Conservation (phyloP, 2,797 vertebrate genomes). For the Manis crassicaudata region DNA sequence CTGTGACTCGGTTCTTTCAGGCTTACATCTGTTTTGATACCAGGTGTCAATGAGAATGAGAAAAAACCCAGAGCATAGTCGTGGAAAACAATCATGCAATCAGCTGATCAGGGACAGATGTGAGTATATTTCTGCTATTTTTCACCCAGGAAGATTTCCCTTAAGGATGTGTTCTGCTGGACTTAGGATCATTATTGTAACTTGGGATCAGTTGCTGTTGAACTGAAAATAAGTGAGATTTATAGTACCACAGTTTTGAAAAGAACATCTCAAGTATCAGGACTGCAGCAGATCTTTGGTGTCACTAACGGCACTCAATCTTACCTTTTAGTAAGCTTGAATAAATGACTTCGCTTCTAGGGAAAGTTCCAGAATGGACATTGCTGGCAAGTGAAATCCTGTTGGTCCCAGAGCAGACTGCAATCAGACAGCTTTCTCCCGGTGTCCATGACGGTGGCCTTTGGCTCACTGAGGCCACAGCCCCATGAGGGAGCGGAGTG, state of each 20-base stretch:
- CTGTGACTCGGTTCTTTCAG: not conserved
- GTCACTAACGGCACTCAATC: slow-evolving; percentile 23
- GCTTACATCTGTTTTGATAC: accelerated
- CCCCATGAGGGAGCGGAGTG: not conserved
- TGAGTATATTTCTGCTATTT: not conserved
- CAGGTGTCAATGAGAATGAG: not conserved
- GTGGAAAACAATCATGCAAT: not conserved
- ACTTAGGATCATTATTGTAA: slow-evolving; percentile 49
- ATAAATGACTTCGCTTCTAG: slow-evolving; percentile 53
- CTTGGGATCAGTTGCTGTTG: slow-evolving; percentile 39
- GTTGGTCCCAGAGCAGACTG: not conserved
- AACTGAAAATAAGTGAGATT: slow-evolving; percentile 59
- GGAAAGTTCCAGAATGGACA: slow-evolving; percentile 40
- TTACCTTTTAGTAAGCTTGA: slow-evolving; percentile 59
- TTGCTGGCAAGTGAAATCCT: not conserved
- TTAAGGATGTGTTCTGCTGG: not conserved
- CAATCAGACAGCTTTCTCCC: not conserved
- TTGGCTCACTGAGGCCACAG: not conserved
- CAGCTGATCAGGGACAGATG: not conserved
- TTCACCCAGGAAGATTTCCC: slow-evolving; percentile 47
- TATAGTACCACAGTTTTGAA: not conserved
- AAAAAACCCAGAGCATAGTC: not conserved
- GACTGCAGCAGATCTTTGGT: not conserved
- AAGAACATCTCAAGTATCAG: not conserved
- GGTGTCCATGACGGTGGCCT: not conserved